Conservation (phyloP, 2,113 vertebrate genomes). For the Strigops habroptila region DNA sequence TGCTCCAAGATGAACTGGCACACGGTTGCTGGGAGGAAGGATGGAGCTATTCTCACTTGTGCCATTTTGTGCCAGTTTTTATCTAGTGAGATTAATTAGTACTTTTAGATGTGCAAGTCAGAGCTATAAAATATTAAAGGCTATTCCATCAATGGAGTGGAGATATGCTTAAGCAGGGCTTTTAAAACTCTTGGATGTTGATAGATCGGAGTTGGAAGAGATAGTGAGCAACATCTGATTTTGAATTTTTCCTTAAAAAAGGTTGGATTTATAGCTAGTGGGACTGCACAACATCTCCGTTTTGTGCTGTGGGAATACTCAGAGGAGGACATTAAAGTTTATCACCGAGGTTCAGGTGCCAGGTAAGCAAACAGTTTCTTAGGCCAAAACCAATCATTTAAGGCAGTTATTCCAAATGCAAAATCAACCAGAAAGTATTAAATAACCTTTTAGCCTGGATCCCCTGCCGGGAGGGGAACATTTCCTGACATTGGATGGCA, state of each 20-base stretch:
- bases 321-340: conserved; percentile 41
- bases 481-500: conserved; percentile 39
- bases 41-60: conserved; percentile 59
- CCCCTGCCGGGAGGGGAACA: background rate
- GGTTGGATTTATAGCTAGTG: background rate
- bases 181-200: conserved; percentile 2
- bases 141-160: conserved; percentile 13
- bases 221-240: conserved; percentile 18
- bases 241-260: background rate
- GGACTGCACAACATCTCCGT: background rate
- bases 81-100: conserved; percentile 73
- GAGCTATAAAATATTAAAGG: conserved; percentile 66
- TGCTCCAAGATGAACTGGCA: conserved; percentile 62
- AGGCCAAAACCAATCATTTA: conserved; percentile 40
- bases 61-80: conserved; percentile 65
- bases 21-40: conserved; percentile 36
- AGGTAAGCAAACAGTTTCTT: conserved; percentile 59
- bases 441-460: conserved; percentile 29
- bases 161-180: conserved; percentile 30
- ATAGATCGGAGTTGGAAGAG: background rate
- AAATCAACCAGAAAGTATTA: conserved; percentile 44
- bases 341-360: conserved; percentile 44
- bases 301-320: background rate
- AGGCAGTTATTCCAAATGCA: conserved; percentile 28
- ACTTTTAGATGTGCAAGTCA: conserved; percentile 61